Conservation (phyloP, 2,888 invertebrate species). For the Listrodromus nycthemerus region DNA sequence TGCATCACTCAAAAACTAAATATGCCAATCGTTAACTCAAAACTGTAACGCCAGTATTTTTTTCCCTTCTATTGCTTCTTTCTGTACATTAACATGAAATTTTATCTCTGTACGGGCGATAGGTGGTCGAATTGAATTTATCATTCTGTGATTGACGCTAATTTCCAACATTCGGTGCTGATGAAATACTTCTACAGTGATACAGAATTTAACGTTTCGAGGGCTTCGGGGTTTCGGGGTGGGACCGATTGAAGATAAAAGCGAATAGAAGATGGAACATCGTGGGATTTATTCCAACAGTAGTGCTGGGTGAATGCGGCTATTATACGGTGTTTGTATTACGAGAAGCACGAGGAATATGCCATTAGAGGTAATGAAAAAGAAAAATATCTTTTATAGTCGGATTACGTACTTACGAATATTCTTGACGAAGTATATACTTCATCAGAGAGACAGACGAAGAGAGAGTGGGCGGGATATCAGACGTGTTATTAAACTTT, state of each 20-base stretch:
- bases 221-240: not conserved
- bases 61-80: conserved; percentile 5
- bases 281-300: conserved; percentile 30
- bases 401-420: conserved; percentile 62
- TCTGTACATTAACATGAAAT: not conserved
- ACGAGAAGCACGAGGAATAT: conserved; percentile 47
- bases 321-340: conserved; percentile 33
- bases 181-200: conserved; percentile 36
- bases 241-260: conserved; percentile 51
- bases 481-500: conserved; percentile 20
- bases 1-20: conserved; percentile 81
- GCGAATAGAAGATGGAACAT: conserved; percentile 22
- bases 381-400: conserved; percentile 9
- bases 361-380: conserved; percentile 39
- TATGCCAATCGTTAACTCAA: conserved; percentile 74
- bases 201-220: conserved; percentile 4
- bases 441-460: conserved; percentile 27
- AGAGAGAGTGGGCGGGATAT: not conserved
- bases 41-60: conserved; percentile 24
- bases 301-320: conserved; percentile 52
- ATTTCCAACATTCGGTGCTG: conserved; percentile 35
- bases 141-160: conserved; percentile 12
- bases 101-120: not conserved
- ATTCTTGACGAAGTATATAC: conserved; percentile 51
- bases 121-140: conserved; percentile 26